Conservation (phyloP, 2,113 vertebrate species). For the Gulo gulo region DNA sequence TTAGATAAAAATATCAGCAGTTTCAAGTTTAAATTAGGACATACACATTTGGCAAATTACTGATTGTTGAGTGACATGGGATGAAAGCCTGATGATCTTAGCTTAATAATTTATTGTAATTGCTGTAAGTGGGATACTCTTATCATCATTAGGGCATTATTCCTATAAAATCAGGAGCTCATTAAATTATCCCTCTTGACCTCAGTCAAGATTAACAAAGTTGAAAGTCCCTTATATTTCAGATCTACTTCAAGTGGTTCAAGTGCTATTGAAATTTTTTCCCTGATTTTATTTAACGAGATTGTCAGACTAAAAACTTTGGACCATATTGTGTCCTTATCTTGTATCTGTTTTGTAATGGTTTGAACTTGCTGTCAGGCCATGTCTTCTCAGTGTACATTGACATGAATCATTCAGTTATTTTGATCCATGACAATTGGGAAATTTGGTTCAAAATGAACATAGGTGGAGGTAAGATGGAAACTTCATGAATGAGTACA, state of each 20-base stretch:
- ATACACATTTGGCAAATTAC: background rate
- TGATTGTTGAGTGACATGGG: background rate
- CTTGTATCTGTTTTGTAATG: background rate
- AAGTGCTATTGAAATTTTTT: background rate
- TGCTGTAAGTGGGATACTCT: background rate
- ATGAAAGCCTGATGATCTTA: background rate
- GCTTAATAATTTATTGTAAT: background rate
- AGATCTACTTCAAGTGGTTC: background rate
- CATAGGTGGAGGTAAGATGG: background rate
- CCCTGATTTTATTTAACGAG: background rate
- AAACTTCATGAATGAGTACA: background rate
- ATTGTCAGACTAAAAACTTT: background rate
- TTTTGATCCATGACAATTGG: background rate
- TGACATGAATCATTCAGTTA: background rate
- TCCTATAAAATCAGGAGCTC: background rate
- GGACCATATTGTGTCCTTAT: background rate
- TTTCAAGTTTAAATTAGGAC: background rate
- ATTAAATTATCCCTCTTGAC: background rate
- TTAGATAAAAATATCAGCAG: background rate
- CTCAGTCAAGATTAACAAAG: background rate
- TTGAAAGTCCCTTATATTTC: constrained; percentile 9
- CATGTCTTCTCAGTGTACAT: background rate
- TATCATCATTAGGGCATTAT: background rate
- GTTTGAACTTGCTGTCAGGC: background rate
- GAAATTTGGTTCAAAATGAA: background rate